phyloP scores from a whole-genome alignment of 2,113 vertebrate genomes.

The Solea solea region DNA sequence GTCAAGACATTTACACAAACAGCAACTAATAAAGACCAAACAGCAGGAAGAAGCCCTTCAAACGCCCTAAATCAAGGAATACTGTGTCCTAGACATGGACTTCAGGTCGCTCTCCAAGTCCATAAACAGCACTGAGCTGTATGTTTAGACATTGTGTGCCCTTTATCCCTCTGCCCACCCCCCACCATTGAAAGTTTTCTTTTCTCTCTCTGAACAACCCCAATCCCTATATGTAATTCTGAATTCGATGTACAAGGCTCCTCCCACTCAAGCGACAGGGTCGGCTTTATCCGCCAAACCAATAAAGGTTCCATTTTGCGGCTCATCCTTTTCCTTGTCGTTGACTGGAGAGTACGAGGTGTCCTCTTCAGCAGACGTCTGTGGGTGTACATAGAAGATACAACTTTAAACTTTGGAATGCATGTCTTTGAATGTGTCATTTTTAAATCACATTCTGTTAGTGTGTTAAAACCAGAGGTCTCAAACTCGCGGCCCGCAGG shows the following conservation, averaged over 20 bases:
- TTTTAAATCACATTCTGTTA: constrained; percentile 2
- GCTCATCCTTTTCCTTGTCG: constrained; percentile 74
- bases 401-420: background rate
- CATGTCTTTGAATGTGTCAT: background rate
- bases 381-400: background rate
- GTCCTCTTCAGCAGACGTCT: constrained; percentile 70
- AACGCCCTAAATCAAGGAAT: background rate
- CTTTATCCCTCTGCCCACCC: background rate
- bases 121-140: background rate
- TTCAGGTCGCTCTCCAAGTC: background rate
- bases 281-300: constrained; percentile 64
- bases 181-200: no score
- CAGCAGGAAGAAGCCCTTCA: constrained; percentile 2
- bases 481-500: no score
- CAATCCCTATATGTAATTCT: constrained; percentile 1
- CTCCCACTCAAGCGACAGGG: constrained; percentile 58
- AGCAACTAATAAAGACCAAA: background rate
- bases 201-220: constrained; percentile 2
- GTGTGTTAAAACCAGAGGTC: constrained; percentile 16
- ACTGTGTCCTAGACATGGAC: background rate
- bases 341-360: constrained; percentile 73
- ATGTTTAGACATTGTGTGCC: background rate
- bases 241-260: background rate
- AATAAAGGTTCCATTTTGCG: constrained; percentile 77
- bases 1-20: background rate